Conservation (phyloP, 2,888 invertebrate genomes). For the Hirtodrosophila trivittata region DNA sequence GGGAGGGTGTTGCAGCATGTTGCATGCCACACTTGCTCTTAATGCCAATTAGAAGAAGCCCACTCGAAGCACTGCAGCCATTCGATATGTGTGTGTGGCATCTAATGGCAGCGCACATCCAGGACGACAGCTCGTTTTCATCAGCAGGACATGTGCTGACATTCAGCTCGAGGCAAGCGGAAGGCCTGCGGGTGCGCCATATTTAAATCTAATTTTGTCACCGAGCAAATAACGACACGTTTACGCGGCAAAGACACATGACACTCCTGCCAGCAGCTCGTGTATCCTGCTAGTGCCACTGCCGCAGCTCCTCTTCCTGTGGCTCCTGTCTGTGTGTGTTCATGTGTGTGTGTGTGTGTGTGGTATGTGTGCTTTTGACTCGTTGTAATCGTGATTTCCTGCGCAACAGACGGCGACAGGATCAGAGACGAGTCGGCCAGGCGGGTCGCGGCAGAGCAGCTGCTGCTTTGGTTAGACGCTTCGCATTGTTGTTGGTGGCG, state of each 20-base stretch:
- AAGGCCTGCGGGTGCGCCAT: constrained; percentile 57
- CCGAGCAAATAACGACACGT: constrained; percentile 65
- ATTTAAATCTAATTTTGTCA: constrained; percentile 79
- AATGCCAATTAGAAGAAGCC: constrained; percentile 49
- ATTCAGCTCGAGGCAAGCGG: constrained; percentile 49
- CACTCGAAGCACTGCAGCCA: background rate
- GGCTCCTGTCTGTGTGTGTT: constrained; percentile 25
- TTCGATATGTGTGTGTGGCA: constrained; percentile 13
- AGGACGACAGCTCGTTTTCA: constrained; percentile 61
- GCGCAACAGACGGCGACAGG: constrained; percentile 61
- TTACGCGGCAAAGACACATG: constrained; percentile 57
- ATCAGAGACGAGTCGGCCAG: constrained; percentile 28
- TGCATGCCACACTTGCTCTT: constrained; percentile 24
- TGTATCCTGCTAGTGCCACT: constrained; percentile 3
- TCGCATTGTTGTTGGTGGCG: constrained; percentile 47
- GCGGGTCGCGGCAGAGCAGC: constrained; percentile 22
- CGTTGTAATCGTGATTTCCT: constrained; percentile 76
- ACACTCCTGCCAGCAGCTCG: constrained; percentile 1
- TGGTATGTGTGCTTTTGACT: constrained; percentile 59
- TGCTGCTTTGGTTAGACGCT: constrained; percentile 44
- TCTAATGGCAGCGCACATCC: constrained; percentile 27
- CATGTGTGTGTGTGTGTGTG: too few species aligned
- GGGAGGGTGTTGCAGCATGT: background rate
- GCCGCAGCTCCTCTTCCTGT: constrained; percentile 12
- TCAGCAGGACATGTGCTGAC: constrained; percentile 69